Percentiles rank a stretch among this genome's conserved stretches.
Evolutionary conservation across 30 jellyfish, hydroid and myxozoan genomes (phyloP).

Genomic region (Aurelia aurita complex sp. Pacific): DNA sequence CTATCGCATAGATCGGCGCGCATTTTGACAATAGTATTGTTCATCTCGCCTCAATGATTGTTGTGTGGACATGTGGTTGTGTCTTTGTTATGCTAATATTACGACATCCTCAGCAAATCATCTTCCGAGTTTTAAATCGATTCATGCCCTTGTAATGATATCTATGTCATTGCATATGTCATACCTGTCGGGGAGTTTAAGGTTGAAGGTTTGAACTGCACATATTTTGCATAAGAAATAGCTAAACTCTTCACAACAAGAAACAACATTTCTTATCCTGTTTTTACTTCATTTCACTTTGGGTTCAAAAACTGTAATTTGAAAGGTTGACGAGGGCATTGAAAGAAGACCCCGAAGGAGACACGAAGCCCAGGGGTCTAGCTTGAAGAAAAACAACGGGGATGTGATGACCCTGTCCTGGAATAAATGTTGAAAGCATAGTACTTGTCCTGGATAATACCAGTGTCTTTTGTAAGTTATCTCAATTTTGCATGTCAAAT

Average conservation of each 20-base stretch:
- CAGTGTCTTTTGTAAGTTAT: no score
- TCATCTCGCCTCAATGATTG: slow-evolving; percentile 39
- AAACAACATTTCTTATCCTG: no score
- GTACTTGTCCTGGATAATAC: no score
- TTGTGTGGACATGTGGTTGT: slow-evolving; percentile 74
- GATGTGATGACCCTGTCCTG: no score
- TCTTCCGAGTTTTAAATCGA: slow-evolving; percentile 18
- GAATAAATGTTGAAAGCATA: no score
- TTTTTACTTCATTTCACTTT: no score
- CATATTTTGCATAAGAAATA: not conserved
- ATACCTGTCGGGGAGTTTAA: slow-evolving; percentile 6
- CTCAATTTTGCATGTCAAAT: no score
- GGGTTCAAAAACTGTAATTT: no score
- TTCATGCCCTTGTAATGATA: slow-evolving; percentile 7
- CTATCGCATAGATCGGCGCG: slow-evolving; percentile 55
- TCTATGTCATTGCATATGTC: not conserved
- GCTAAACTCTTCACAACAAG: not conserved
- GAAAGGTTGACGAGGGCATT: no score
- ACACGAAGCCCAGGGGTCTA: no score
- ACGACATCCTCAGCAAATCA: not conserved
- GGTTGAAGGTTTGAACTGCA: not conserved
- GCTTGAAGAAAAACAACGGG: no score
- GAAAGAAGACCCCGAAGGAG: no score
- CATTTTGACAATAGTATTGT: slow-evolving; percentile 46
- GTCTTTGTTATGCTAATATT: slow-evolving; percentile 60